phyloP scores from a whole-genome alignment of 2,113 vertebrate genomes.

The Coryphaenoides rupestris region DNA sequence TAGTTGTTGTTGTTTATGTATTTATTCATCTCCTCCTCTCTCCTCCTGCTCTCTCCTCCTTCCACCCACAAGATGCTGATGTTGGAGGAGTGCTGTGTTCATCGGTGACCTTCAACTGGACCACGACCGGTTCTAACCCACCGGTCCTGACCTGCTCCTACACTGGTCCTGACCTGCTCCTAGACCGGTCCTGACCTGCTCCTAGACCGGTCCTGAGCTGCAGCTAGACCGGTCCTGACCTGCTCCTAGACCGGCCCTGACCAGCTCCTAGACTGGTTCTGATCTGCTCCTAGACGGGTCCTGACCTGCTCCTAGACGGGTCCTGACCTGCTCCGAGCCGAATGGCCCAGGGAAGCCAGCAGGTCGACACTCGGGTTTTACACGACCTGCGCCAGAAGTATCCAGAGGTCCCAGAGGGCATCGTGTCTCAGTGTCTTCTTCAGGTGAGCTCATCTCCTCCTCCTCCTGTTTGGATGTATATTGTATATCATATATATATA shows the following conservation, averaged over 20 bases:
- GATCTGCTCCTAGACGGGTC: too few relatives aligned
- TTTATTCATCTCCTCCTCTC: too few relatives aligned
- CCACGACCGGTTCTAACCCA: too few relatives aligned
- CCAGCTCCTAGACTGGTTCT: conserved; percentile 87
- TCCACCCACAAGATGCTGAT: too few relatives aligned
- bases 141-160: too few relatives aligned
- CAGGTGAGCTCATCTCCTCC: conserved; percentile 74
- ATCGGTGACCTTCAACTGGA: too few relatives aligned
- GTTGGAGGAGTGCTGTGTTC: too few relatives aligned
- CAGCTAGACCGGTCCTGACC: conserved; percentile 82
- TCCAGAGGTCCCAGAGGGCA: conserved; percentile 96
- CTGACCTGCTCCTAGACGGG: conserved; percentile 78
- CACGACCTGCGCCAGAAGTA: conserved; percentile 99
- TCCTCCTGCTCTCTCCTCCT: too few relatives aligned
- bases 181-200: conserved; percentile 85
- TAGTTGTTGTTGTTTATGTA: too few relatives aligned
- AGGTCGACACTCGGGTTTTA: conserved; percentile 99
- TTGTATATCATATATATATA: background rate
- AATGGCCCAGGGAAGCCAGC: conserved; percentile 99
- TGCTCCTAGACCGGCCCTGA: conserved; percentile 86
- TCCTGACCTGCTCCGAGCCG: conserved; percentile 90
- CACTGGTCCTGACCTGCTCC: conserved; percentile 85
- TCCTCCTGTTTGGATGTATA: background rate
- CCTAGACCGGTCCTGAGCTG: too few relatives aligned
- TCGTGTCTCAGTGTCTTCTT: conserved; percentile 97